Evolutionary conservation across 2,888 invertebrate species (phyloP).

Genomic region (Criorhina ranunculi): DNA sequence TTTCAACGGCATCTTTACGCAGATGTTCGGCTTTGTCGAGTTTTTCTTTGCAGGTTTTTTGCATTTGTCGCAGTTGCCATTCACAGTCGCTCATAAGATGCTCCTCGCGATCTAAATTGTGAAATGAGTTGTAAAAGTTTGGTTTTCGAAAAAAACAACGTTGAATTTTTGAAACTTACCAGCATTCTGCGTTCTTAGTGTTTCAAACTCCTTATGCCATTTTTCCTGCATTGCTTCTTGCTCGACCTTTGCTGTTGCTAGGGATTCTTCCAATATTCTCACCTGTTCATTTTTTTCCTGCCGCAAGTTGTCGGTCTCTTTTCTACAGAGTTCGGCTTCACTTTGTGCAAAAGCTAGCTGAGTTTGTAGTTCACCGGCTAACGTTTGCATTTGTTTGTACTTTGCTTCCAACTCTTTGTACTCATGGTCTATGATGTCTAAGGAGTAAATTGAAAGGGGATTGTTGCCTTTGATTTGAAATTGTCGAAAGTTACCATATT

Average conservation of each 20-base stretch:
- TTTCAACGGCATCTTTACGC: constrained; percentile 86
- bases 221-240: constrained; percentile 86
- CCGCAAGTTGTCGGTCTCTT: constrained; percentile 84
- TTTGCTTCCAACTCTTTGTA: constrained; percentile 85
- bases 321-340: constrained; percentile 81
- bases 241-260: constrained; percentile 87
- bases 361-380: constrained; percentile 82
- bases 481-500: constrained; percentile 80
- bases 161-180: constrained; percentile 78
- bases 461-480: neutral
- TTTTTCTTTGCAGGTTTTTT: constrained; percentile 88
- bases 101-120: constrained; percentile 87
- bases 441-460: constrained; percentile 2
- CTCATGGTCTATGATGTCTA: constrained; percentile 85
- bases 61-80: constrained; percentile 92
- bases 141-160: too few relatives aligned
- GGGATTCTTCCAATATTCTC: constrained; percentile 85
- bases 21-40: constrained; percentile 87
- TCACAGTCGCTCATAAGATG: constrained; percentile 92
- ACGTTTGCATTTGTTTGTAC: constrained; percentile 85
- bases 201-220: constrained; percentile 88
- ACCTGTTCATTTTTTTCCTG: constrained; percentile 86
- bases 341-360: constrained; percentile 82
- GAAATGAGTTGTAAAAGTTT: neutral
- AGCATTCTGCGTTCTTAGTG: constrained; percentile 87